These are phyloP conservation scores for Bombyx mori DNA, from an alignment of 1,140 invertebrate genomes.

Conservation along the genomic window ASM3026992v2 NC_085133.1:5883501-5884000, in stretches of 20 bases:
- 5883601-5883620: conserved; percentile 47
- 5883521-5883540: too few species aligned
- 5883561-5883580: conserved; percentile 55
- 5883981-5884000: conserved; percentile 69
- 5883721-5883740: neutral
- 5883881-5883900: conserved; percentile 69
- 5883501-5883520: too few species aligned
- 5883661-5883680: conserved; percentile 18
- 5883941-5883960: conserved; percentile 63
- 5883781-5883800: too few species aligned
- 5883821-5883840: conserved; percentile 21
- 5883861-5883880: conserved; percentile 63
- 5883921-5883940: conserved; percentile 68
- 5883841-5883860: conserved; percentile 43
- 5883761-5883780: too few species aligned
- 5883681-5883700: conserved; percentile 15
- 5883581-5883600: conserved; percentile 40
- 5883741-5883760: neutral
- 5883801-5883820: too few species aligned
- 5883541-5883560: neutral
- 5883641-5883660: conserved; percentile 33
- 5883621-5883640: conserved; percentile 22
- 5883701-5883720: neutral
- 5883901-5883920: conserved; percentile 69
- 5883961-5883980: conserved; percentile 65